Base-by-base conservation (phyloP, 1,140 invertebrate species). In the Neelides sp. region DNA sequence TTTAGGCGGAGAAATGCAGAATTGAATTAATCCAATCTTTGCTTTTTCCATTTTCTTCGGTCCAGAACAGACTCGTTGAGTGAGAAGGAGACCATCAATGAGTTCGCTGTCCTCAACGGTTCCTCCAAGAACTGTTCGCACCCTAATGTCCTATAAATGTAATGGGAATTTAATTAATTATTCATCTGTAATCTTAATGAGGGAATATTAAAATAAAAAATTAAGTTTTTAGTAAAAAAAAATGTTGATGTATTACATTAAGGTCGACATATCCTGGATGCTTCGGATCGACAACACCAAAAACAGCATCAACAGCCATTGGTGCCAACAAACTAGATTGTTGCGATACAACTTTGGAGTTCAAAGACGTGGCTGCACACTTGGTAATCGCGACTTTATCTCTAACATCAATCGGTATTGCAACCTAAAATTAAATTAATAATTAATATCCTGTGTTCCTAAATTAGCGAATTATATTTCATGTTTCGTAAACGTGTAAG, bases 1-100 rank as follows among this genome's bases (percentile, higher is more conserved):
- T 73, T 99, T 99, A 7, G 96, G 96, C 49, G 96, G 91, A 35
- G 95, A 98, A 68, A 99, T 93, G 68, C 96, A 98, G 67, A 99
- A 99, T 67, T 99, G 96, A 61, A 99, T 98, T 0, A 99, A 77
- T 55, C 90, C 96, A 73, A 99, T 95, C 71, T 96, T 97, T 2
- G 93, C 94, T 68, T 98, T 98, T 66, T 98, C 95, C 55, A 98
- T 75, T 63, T 82, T 80, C 58, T 82, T 88, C 1, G 93, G 90
- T 3, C 91, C 93, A 64, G 91, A 91, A 19, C 86, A 78, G 12
- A 84, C 78, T 67, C 83, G 86, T 64, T 92, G 87, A 30, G 86
- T 83, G 55, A 99, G 91, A 1, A 98, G 85, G 41, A 98, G 73
- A 22, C 95, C 96, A 49, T 97, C 85, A 48, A 99, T 77, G 17